phyloP scores from a whole-genome alignment of 1,140 invertebrate genomes.

The Drosophila teissieri region DNA sequence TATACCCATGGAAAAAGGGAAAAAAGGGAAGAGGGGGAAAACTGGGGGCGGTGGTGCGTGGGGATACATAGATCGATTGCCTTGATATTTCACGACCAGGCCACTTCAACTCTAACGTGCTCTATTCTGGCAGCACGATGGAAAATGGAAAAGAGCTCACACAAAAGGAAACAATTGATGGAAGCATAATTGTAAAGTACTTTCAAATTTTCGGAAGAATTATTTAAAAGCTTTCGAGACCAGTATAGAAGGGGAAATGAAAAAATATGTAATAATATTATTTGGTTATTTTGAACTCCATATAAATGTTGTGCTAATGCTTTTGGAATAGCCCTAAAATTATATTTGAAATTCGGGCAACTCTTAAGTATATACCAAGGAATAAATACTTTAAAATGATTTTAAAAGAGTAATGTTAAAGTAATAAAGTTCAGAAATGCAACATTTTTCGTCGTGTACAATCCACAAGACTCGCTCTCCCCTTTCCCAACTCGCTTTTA shows the following conservation, averaged over 20 bases:
- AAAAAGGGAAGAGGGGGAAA: slow-evolving; percentile 11
- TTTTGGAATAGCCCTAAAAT: no score
- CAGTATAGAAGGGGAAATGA: no score
- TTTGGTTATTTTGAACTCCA: no score
- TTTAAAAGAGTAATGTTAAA: no score
- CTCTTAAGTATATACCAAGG: no score
- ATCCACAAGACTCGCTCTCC: background rate
- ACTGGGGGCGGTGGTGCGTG: slow-evolving; percentile 1
- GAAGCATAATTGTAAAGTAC: background rate
- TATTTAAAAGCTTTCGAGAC: no score
- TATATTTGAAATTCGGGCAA: no score
- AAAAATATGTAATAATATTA: no score
- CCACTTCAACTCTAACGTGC: slow-evolving; percentile 51
- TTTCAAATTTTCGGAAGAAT: background rate
- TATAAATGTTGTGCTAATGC: no score
- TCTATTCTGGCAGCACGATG: slow-evolving; percentile 27
- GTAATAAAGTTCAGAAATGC: no score
- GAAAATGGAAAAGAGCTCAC: slow-evolving; percentile 13
- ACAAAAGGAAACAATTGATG: background rate
- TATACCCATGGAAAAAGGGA: slow-evolving; percentile 19
- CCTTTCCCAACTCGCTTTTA: background rate
- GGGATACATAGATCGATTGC: slow-evolving; percentile 60
- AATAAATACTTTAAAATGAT: no score
- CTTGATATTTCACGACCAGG: slow-evolving; percentile 58
- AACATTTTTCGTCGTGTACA: slow-evolving; percentile 5